These are phyloP conservation scores for Hylaeus anthracinus DNA, from an alignment of 1,140 invertebrate species.

Conservation along the genomic window DNA sequence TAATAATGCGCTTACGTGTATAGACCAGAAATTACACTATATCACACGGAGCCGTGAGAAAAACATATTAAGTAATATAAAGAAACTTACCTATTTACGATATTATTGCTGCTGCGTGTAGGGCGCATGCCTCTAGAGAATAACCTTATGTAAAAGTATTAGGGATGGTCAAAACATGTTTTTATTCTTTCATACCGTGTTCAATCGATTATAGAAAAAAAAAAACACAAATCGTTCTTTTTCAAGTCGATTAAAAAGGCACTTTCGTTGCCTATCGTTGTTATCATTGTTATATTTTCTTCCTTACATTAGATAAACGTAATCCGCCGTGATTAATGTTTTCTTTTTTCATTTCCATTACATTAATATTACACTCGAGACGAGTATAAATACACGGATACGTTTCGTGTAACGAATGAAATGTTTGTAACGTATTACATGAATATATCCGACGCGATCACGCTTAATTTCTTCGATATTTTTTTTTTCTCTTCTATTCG, in stretches of 20 bases:
- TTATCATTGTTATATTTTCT: not conserved
- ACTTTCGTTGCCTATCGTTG: not conserved
- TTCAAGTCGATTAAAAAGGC: not conserved
- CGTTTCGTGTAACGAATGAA: not conserved
- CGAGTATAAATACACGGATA: not conserved
- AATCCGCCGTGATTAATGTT: not conserved
- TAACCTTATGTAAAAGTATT: constrained; percentile 70
- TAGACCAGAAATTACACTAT: constrained; percentile 73
- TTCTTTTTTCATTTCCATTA: constrained; percentile 38
- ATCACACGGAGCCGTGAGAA: constrained; percentile 68
- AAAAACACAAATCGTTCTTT: not conserved
- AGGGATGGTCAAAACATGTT: constrained; percentile 69
- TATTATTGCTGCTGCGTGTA: constrained; percentile 75
- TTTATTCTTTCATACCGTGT: not conserved
- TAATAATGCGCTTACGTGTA: constrained; percentile 79
- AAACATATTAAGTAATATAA: constrained; percentile 68
- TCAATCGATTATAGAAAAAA: constrained; percentile 5
- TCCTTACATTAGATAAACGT: not conserved
- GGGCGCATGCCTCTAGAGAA: constrained; percentile 70
- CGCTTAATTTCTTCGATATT: not conserved
- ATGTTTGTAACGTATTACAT: not conserved
- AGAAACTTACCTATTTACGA: constrained; percentile 72
- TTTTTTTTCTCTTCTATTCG: not conserved
- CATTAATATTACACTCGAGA: constrained; percentile 4
- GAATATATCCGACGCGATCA: not conserved